Base-by-base conservation (phyloP, 2,113 vertebrate species). In the Merops nubicus region DNA sequence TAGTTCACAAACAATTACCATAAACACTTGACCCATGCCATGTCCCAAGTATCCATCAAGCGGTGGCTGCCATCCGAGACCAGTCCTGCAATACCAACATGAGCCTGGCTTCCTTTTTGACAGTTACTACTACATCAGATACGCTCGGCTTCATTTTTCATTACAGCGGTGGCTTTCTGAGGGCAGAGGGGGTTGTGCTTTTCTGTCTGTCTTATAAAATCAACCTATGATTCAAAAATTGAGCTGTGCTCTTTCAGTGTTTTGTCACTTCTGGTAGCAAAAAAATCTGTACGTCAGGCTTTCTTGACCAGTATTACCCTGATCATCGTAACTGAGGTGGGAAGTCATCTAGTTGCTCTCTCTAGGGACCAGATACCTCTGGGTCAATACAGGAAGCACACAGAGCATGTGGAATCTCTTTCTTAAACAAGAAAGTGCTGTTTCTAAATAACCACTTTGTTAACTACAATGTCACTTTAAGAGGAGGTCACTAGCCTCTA, bases 1-100 rank as follows among this genome's bases (percentile, higher is more conserved):
- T 81, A 85, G 43, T 59, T 93, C 83, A 78, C 85, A 64, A 96
- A 70, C 63, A 91, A 83, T 63, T 85, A 89, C 77, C 79, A 88
- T 75, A 72, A 96, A 85, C 76, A 54, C 67, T 94, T 79, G 60
- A 77, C 63, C 83, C 73, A 36, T 29, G 17, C 53, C 12, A 26
- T 76, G 78, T 79, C 85, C 80, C 2, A 11, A 56, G 75, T 56
- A 82, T 62, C 75, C 48, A 76, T 67, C 92, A 89, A 48, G 59
- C 92, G 68, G 62, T 0, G 3, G 22, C 54, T 93, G 74, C 80
- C 17, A 6, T 23, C 31, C 57, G 85, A 85, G 34, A 77, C 64
- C 53, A 48, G 69, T 2, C 48, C 72, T 20, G 11, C 4, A 5
- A 72, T 72, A 65, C 76, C 10, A 1, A 69, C 57, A 28, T 0